These are phyloP conservation scores for Contarinia nasturtii DNA, from an alignment of 1,140 invertebrate species.

Conservation along the genomic window DNA sequence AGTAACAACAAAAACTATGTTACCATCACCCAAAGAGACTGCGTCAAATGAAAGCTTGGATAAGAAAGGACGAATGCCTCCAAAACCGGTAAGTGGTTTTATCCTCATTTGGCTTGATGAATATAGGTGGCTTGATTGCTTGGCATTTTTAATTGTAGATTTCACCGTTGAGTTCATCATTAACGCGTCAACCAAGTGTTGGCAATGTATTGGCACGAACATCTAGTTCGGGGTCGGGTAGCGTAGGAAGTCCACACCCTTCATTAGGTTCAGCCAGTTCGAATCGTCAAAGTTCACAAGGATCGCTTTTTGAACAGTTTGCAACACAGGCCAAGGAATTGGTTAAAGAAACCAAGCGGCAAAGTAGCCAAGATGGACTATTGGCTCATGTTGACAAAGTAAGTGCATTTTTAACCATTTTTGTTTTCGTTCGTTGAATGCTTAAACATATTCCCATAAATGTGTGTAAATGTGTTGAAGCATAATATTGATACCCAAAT, in stretches of 20 bases:
- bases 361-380: constrained; percentile 73
- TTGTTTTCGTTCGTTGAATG: no score
- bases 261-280: constrained; percentile 22
- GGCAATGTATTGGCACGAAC: constrained; percentile 41
- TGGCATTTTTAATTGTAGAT: background rate
- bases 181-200: constrained; percentile 39
- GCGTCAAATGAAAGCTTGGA: constrained; percentile 6
- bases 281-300: constrained; percentile 53
- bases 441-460: no score
- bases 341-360: constrained; percentile 63
- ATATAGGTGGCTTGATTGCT: background rate
- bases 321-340: constrained; percentile 70
- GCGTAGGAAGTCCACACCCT: constrained; percentile 16
- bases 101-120: constrained; percentile 1
- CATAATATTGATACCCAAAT: no score
- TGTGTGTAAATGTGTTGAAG: no score
- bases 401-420: constrained; percentile 2
- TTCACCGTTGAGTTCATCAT: constrained; percentile 27
- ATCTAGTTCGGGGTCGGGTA: constrained; percentile 35
- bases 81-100: constrained; percentile 13
- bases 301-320: constrained; percentile 67
- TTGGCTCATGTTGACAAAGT: constrained; percentile 83
- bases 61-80: constrained; percentile 9
- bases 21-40: constrained; percentile 29
- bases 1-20: constrained; percentile 46